These are phyloP conservation scores for Lithobates pipiens DNA, from an alignment of 2,797 vertebrate species.

Conservation along the genomic window DNA sequence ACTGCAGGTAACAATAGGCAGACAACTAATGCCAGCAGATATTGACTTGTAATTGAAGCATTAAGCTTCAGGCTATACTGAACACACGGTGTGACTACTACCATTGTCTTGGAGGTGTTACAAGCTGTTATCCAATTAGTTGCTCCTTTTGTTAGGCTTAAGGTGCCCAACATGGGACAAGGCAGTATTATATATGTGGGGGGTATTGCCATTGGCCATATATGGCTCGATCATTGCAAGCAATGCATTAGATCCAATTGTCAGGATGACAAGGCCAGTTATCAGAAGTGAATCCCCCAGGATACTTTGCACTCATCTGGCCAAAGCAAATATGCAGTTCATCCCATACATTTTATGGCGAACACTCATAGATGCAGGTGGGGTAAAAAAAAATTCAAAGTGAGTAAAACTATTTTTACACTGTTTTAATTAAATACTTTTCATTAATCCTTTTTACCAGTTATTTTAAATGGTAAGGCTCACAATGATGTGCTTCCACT, in stretches of 20 bases:
- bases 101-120: slow-evolving; percentile 10
- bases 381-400: too few species aligned
- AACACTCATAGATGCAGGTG: too few species aligned
- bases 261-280: background rate
- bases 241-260: background rate
- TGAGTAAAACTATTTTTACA: too few species aligned
- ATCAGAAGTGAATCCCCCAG: too few species aligned
- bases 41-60: slow-evolving; percentile 2
- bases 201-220: background rate
- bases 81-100: slow-evolving; percentile 6
- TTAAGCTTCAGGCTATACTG: slow-evolving; percentile 9
- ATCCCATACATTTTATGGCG: too few species aligned
- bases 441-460: too few species aligned
- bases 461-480: too few species aligned
- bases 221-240: background rate
- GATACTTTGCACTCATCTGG: too few species aligned
- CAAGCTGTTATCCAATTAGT: slow-evolving; percentile 18
- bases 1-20: background rate
- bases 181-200: background rate
- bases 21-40: background rate
- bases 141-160: slow-evolving; percentile 1
- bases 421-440: too few species aligned
- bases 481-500: too few species aligned
- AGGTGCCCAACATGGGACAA: background rate
- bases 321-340: too few species aligned